Evolutionary conservation across 1,140 invertebrate genomes (phyloP).

Genomic region (Penaeus vannamei): DNA sequence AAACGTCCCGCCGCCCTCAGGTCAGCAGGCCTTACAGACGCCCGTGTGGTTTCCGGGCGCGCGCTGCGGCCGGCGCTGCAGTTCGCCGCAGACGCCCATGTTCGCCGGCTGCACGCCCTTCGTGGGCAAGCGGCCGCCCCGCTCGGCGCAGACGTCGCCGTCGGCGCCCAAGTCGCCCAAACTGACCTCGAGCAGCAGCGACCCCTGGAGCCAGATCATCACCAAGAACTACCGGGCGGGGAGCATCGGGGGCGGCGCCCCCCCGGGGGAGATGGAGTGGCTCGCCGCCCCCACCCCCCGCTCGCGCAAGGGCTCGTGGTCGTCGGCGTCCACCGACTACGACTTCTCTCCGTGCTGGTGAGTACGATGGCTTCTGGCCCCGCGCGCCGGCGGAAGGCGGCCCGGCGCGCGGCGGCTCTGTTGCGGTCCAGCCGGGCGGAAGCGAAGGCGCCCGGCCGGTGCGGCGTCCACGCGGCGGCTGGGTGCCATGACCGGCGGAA

Average conservation of each 20-base stretch:
- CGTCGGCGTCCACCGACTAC: conserved; percentile 60
- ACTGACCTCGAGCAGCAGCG: conserved; percentile 51
- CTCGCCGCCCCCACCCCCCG: conserved; percentile 58
- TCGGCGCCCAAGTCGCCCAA: conserved; percentile 48
- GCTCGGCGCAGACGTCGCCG: conserved; percentile 57
- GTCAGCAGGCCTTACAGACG: no score
- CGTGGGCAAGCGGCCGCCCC: conserved; percentile 21
- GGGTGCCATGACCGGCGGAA: no score
- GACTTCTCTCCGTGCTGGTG: conserved; percentile 63
- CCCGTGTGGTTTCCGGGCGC: conserved; percentile 6
- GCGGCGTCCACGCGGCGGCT: no score
- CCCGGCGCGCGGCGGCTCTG: no score
- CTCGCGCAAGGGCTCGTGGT: conserved; percentile 67
- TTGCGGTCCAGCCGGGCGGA: no score
- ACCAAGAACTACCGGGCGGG: conserved; percentile 50
- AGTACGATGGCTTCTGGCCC: conserved; percentile 31
- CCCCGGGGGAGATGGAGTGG: conserved; percentile 65
- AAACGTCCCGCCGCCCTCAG: conserved; percentile 32
- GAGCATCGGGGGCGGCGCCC: conserved; percentile 39
- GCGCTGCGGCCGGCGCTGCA: conserved; percentile 29
- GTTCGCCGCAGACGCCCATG: conserved; percentile 31
- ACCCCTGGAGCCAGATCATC: conserved; percentile 57
- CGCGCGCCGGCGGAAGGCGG: no score
- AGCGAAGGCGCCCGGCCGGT: no score
- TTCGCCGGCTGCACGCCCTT: conserved; percentile 41